These are phyloP conservation scores for Erinaceus europaeus DNA, from an alignment of 2,113 vertebrate species.

Conservation along the genomic window DNA sequence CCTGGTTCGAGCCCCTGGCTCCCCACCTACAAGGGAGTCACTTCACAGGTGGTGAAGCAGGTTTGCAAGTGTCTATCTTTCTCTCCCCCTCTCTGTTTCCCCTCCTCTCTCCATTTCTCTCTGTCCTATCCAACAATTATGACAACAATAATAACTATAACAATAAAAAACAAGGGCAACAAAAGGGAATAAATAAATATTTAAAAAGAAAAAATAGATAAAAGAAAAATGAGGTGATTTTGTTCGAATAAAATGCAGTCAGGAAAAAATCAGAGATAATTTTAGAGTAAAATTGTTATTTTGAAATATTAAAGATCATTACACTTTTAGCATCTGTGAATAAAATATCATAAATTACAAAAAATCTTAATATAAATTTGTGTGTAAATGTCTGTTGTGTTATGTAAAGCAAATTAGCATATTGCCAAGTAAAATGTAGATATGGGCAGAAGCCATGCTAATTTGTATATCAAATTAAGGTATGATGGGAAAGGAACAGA, in stretches of 20 bases:
- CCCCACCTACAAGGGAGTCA: no score
- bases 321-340: slow-evolving; percentile 24
- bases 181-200: no score
- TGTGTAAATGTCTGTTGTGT: neutral
- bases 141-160: no score
- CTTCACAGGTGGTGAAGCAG: no score
- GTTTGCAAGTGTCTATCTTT: no score
- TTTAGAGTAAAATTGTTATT: neutral
- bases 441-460: neutral
- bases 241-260: neutral
- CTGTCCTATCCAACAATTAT: no score
- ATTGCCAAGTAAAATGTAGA: slow-evolving; percentile 35
- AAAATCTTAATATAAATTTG: slow-evolving; percentile 10
- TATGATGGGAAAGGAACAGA: slow-evolving; percentile 37
- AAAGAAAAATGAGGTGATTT: neutral
- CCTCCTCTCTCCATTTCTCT: no score
- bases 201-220: no score
- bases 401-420: slow-evolving; percentile 35
- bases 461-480: slow-evolving; percentile 57
- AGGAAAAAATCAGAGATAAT: slow-evolving; percentile 13
- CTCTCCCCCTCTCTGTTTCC: no score
- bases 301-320: slow-evolving; percentile 7
- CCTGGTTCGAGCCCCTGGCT: no score
- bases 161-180: no score
- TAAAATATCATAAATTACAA: slow-evolving; percentile 46